Evolutionary conservation across 2,113 vertebrate species (phyloP).

Genomic region (Phaethon lepturus): DNA sequence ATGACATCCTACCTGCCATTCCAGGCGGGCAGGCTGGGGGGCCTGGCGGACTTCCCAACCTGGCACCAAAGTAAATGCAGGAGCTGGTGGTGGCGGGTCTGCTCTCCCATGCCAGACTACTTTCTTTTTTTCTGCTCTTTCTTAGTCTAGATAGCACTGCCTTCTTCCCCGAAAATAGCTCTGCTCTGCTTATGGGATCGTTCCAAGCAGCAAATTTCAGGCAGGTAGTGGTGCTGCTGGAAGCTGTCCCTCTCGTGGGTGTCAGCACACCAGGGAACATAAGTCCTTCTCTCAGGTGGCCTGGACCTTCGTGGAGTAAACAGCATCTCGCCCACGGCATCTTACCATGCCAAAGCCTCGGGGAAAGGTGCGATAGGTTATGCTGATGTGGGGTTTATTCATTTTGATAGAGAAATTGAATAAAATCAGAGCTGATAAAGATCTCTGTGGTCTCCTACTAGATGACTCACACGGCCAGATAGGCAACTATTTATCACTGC

Average conservation of each 20-base stretch:
- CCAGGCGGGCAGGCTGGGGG: neutral
- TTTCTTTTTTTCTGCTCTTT: neutral
- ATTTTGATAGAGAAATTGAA: neutral
- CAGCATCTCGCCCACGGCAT: neutral
- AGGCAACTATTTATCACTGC: neutral
- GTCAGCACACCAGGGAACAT: neutral
- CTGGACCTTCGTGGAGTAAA: neutral
- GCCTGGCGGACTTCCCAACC: neutral
- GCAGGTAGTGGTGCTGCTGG: neutral
- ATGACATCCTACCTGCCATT: neutral
- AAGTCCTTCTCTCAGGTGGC: neutral
- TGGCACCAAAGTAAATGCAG: neutral
- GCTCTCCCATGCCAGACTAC: neutral
- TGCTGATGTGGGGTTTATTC: neutral
- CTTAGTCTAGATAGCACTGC: neutral
- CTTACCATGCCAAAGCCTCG: neutral
- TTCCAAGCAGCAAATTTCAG: neutral
- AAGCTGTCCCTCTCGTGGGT: neutral
- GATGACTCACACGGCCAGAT: neutral
- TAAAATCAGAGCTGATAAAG: neutral
- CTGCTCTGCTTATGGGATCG: rapidly evolving
- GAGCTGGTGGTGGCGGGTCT: neutral
- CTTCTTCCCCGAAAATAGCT: neutral
- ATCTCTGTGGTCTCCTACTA: neutral
- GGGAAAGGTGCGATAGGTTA: neutral